These are phyloP conservation scores for Embidobia sp. DNA, from an alignment of 2,888 invertebrate species.

Conservation along the genomic window DNA sequence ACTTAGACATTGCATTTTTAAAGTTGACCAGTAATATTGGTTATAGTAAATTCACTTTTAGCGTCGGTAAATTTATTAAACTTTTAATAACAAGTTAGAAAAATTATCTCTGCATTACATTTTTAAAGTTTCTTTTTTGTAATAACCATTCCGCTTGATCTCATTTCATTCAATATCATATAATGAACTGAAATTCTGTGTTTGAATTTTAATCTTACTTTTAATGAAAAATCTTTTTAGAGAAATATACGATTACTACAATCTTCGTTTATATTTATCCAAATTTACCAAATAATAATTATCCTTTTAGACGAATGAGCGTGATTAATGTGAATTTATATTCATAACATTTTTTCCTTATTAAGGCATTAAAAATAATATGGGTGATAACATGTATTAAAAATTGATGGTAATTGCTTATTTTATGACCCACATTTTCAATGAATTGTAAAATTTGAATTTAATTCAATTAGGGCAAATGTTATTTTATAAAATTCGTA, in stretches of 20 bases:
- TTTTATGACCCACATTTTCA: too few species aligned
- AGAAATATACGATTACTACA: slow-evolving; percentile 9
- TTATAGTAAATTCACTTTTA: too few species aligned
- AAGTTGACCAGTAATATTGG: not conserved
- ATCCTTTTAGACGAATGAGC: slow-evolving; percentile 1
- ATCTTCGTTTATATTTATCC: not conserved
- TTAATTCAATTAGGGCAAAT: too few species aligned
- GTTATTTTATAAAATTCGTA: too few species aligned
- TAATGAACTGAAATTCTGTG: not conserved
- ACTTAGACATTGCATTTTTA: not conserved
- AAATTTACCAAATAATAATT: not conserved
- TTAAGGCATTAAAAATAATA: too few species aligned
- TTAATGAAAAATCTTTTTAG: slow-evolving; percentile 6
- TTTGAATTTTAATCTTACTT: slow-evolving; percentile 10
- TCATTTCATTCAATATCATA: slow-evolving; percentile 20
- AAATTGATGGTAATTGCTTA: too few species aligned
- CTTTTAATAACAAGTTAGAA: too few species aligned
- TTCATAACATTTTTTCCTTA: too few species aligned
- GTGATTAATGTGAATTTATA: not conserved
- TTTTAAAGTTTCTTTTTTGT: not conserved
- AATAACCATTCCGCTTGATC: not conserved
- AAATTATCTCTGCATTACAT: too few species aligned
- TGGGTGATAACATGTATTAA: too few species aligned
- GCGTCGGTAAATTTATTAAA: too few species aligned
- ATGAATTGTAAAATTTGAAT: too few species aligned